Base-by-base conservation (phyloP, 2,113 vertebrate genomes). In the Coracopsis vasa region DNA sequence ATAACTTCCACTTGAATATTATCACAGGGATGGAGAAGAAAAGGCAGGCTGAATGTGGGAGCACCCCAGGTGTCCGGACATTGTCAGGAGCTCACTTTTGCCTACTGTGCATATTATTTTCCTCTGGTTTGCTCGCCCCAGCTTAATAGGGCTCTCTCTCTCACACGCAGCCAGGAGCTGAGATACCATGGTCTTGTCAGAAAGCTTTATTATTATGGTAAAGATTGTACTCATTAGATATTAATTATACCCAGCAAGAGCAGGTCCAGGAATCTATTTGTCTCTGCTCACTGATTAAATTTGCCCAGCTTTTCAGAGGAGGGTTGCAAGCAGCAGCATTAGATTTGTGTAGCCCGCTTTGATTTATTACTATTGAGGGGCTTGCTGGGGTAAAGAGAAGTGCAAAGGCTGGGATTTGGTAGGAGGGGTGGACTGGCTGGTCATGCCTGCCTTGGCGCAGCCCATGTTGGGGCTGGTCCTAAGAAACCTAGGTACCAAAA, bases 181-280 rank as follows among this genome's bases (percentile, higher is more conserved):
- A 93, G 90, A 95, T 80, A 88, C 87, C 87, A 73, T 29, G 60
- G 64, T 92, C 82, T 87, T 94, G 92, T 95, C 93, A 92, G 92
- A 95, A 95, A 93, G 93, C 82, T 96, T 97, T 93, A 95, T 96
- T 96, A 94, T 96, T 93, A 95, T 94, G 90, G 88, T 92, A 93
- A 95, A 96, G 86, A 95, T 96, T 92, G 88, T 92, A 83, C 90
- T 96, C 88, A 91, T 96, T 94, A 95, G 95, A 69, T 95, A 95
- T 97, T 95, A 97, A 97, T 97, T 96, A 90, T 54, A 85, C 88
- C 29, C 93, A 94, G 94, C 82, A 88, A 93, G 90, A 91, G 92
- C 96, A 92, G 66, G 89, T 80, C 92, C 95, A 94, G 92, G 75
- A 97, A 96, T 93, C 94, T 90, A 80, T 90, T 88, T 95, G 94